Conservation (phyloP, 2,113 vertebrate species). For the Acrocephalus arundinaceus region DNA sequence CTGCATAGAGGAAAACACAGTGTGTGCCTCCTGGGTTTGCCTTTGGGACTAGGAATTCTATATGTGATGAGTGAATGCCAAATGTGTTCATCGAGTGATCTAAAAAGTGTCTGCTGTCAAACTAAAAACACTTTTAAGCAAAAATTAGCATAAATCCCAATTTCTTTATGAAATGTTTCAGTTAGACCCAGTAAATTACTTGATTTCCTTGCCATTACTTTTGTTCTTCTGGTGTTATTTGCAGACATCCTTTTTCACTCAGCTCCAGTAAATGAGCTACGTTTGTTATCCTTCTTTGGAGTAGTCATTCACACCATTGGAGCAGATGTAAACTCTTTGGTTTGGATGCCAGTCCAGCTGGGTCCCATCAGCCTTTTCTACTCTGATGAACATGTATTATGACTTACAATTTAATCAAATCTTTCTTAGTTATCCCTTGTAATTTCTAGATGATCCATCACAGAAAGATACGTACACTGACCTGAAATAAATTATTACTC, state of each 20-base stretch:
- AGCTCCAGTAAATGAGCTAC: not conserved
- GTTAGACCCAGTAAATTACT: not conserved
- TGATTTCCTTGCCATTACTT: not conserved
- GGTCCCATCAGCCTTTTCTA: not conserved
- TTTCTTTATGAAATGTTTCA: not conserved
- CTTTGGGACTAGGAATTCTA: not conserved
- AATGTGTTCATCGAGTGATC: not conserved
- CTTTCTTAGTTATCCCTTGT: not conserved
- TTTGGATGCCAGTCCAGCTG: not conserved
- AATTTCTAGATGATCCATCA: not conserved
- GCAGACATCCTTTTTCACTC: not conserved
- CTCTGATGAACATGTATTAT: not conserved
- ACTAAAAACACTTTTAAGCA: not conserved
- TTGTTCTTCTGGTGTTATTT: not conserved
- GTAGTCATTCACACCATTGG: not conserved
- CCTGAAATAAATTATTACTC: not conserved
- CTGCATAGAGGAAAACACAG: not conserved
- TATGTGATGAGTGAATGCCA: not conserved
- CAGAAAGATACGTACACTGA: accelerated
- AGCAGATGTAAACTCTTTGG: not conserved
- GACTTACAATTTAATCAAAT: not conserved
- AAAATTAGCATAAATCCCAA: not conserved
- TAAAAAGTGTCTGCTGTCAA: not conserved
- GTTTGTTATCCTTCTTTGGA: not conserved
- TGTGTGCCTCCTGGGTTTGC: not conserved